Evolutionary conservation across 2,888 invertebrate genomes (phyloP).

Genomic region (Acleris holmiana): DNA sequence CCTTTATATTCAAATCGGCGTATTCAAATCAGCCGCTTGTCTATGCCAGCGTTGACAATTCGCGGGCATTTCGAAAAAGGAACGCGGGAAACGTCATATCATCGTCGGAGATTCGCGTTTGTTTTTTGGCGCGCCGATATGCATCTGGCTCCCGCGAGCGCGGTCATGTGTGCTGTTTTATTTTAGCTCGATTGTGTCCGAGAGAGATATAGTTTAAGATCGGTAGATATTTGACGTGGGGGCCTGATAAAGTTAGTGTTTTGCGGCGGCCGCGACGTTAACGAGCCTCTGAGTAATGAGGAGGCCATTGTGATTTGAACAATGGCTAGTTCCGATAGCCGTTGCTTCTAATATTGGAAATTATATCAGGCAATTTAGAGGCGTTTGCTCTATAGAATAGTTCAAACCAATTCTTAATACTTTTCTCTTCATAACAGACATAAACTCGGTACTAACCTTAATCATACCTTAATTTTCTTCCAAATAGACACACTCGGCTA

Average conservation of each 20-base stretch:
- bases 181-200: constrained; percentile 75
- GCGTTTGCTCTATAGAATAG: constrained; percentile 14
- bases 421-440: no score
- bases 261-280: constrained; percentile 73
- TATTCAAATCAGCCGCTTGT: constrained; percentile 80
- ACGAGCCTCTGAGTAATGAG: constrained; percentile 82
- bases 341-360: constrained; percentile 81
- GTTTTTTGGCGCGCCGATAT: constrained; percentile 77
- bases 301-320: constrained; percentile 78
- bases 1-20: constrained; percentile 82
- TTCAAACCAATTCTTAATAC: background rate
- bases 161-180: constrained; percentile 61
- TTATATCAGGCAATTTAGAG: constrained; percentile 54
- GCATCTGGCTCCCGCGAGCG: constrained; percentile 73
- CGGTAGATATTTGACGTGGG: constrained; percentile 78
- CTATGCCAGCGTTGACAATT: constrained; percentile 80
- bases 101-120: constrained; percentile 63
- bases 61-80: constrained; percentile 79
- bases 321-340: constrained; percentile 71
- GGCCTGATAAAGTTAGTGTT: constrained; percentile 81
- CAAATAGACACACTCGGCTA: constrained; percentile 14
- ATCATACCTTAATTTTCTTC: constrained; percentile 2
- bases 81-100: constrained; percentile 78
- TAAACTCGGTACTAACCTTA: background rate
- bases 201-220: constrained; percentile 75